These are phyloP conservation scores for Mamestra configurata DNA, from an alignment of 1,140 invertebrate genomes.

Conservation along the genomic window DNA sequence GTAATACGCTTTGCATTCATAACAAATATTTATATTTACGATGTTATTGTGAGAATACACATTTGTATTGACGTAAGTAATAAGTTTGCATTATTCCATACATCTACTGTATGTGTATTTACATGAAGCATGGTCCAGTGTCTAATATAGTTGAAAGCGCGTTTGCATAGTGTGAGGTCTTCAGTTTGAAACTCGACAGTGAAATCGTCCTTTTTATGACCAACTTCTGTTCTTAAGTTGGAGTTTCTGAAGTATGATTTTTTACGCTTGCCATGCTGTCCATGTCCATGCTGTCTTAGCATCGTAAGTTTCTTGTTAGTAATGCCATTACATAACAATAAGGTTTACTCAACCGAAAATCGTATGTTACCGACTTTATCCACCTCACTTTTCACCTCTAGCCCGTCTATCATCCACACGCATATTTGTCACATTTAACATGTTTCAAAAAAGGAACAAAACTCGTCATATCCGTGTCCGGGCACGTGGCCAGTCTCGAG, in stretches of 20 bases:
- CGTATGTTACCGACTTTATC: not conserved
- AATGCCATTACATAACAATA: no score
- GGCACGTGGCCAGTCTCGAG: constrained; percentile 68
- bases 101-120: not conserved
- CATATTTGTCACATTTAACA: constrained; percentile 41
- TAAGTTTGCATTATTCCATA: not conserved
- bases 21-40: constrained; percentile 40
- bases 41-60: not conserved
- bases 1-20: constrained; percentile 48
- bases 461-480: constrained; percentile 61
- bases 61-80: constrained; percentile 14
- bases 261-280: no score
- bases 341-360: not conserved
- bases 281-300: no score
- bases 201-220: no score
- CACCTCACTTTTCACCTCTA: not conserved
- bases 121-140: not conserved
- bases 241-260: no score
- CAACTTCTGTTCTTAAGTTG: no score
- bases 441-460: constrained; percentile 45
- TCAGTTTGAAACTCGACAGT: no score
- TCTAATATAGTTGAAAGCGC: not conserved
- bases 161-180: not conserved
- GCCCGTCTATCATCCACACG: not conserved
- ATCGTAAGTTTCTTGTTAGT: no score